These are phyloP conservation scores for Tenebrio molitor DNA, from an alignment of 1,140 invertebrate genomes.

Conservation along the genomic window DNA sequence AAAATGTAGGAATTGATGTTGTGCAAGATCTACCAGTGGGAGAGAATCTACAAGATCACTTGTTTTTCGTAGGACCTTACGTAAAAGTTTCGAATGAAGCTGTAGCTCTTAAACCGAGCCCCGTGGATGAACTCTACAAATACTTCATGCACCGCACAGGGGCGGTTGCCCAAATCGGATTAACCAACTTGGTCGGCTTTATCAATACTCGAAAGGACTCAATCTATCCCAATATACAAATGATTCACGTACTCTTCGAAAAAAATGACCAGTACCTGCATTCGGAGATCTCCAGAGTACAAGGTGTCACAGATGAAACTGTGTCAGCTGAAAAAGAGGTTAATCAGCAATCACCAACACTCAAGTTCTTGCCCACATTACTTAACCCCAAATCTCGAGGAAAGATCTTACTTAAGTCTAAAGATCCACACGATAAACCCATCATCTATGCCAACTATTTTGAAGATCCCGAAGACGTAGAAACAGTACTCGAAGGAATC, in stretches of 20 bases:
- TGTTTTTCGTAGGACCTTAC: conserved; percentile 50
- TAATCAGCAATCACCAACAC: conserved; percentile 32
- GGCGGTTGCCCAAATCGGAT: conserved; percentile 48
- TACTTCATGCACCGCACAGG: conserved; percentile 54
- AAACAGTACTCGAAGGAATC: conserved; percentile 65
- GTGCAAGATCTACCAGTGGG: conserved; percentile 66
- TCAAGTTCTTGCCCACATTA: conserved; percentile 72
- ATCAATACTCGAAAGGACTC: conserved; percentile 52
- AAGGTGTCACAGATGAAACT: conserved; percentile 41
- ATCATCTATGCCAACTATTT: conserved; percentile 82
- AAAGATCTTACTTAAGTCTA: conserved; percentile 69
- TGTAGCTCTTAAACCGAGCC: not conserved
- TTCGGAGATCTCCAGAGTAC: conserved; percentile 20
- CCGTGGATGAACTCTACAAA: conserved; percentile 48
- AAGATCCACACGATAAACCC: conserved; percentile 74
- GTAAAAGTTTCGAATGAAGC: conserved; percentile 43
- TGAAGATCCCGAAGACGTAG: conserved; percentile 67
- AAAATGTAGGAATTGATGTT: conserved; percentile 60
- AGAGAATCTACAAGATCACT: conserved; percentile 70
- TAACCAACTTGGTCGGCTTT: conserved; percentile 52
- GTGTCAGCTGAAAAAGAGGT: conserved; percentile 1
- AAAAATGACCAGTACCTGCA: conserved; percentile 42
- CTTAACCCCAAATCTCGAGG: conserved; percentile 79
- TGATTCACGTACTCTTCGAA: conserved; percentile 67
- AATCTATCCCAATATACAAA: conserved; percentile 53